These are phyloP conservation scores for Monopterus albus DNA, from an alignment of 2,113 vertebrate species.

Conservation along the genomic window DNA sequence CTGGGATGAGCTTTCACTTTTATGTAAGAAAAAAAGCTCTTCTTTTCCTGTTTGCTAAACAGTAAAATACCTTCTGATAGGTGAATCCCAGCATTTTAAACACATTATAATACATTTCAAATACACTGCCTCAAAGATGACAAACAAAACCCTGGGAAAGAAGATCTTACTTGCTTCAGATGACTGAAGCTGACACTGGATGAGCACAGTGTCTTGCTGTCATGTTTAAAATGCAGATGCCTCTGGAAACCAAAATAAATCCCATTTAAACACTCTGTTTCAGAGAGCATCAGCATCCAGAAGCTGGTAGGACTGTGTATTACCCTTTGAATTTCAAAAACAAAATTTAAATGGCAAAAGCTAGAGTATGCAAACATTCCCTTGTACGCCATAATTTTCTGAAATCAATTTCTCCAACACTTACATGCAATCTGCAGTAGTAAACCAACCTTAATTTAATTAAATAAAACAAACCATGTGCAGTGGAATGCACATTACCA, in stretches of 20 bases:
- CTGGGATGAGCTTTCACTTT: slow-evolving; percentile 29
- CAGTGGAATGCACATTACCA: slow-evolving; percentile 14
- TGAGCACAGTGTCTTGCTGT: slow-evolving; percentile 18
- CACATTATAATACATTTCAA: background rate
- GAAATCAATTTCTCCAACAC: slow-evolving; percentile 21
- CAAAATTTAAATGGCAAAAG: background rate
- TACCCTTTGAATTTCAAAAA: slow-evolving; percentile 11
- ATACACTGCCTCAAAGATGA: slow-evolving; percentile 37
- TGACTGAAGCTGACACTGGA: slow-evolving; percentile 41
- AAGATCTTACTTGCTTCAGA: slow-evolving; percentile 19
- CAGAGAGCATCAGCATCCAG: slow-evolving; percentile 31
- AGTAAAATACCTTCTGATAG: slow-evolving; percentile 21
- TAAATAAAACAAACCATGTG: slow-evolving; percentile 1
- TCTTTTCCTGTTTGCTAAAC: slow-evolving; percentile 33
- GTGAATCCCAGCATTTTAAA: slow-evolving; percentile 20
- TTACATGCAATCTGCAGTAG: slow-evolving; percentile 14
- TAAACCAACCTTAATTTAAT: background rate
- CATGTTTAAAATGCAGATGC: slow-evolving; percentile 44
- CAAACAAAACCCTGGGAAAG: slow-evolving; percentile 42
- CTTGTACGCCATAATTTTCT: slow-evolving; percentile 5
- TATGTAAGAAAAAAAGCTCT: slow-evolving; percentile 39
- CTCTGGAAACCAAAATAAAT: slow-evolving; percentile 33
- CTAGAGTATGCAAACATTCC: background rate
- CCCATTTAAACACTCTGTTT: slow-evolving; percentile 42
- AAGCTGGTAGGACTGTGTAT: slow-evolving; percentile 11